Base-by-base conservation (phyloP, 2,888 invertebrate genomes). In the Nymphalis urticae region DNA sequence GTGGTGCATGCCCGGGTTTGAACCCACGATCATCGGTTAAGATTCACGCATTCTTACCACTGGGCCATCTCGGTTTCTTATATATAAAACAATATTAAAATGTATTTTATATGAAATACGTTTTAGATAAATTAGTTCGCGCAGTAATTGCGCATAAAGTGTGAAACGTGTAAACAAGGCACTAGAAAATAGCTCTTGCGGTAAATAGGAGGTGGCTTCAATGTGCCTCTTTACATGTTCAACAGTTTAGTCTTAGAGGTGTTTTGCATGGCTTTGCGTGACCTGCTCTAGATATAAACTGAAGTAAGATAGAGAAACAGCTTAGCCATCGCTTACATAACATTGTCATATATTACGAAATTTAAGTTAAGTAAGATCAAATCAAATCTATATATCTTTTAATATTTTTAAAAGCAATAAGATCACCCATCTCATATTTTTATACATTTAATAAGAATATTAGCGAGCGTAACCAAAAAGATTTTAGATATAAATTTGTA, bases 221-320 rank as follows among this genome's bases (percentile, higher is more conserved):
- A 74, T 76, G 72, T 75, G 69, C 71, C 75, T 75, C 75, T 76
- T 76, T 75, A 73, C 73, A 74, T 73, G 73, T 75, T 76, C 73
- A 70, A 72, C 64, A 74, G 69, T 73, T 69, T 70, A 73, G 69
- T 70, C 69, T 69, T 73, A 68, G 61, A 70, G 70, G 73, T 74
- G 71, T 70, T 68, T 71, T 72, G 68, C 72, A 68, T 62, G 64
- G 72, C 68, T 64, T 66, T 72, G 70, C 71, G 72, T 75, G 73
- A 71, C 69, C 74, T 71, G 72, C 70, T 72, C 72, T 69, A 56
- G 64, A 71, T 70, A 58, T 36, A 56, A 58, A 58, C n/a, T n/a
- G 54, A 54, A 54, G 58, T 58, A 36, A n/a, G 8, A 36, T 58
- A 58, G 17, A 36, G 54, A 54, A 54, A 58, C 19, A 9, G 36